Evolutionary conservation across 2,888 invertebrate genomes (phyloP).

Genomic region (Papilio demoleus): DNA sequence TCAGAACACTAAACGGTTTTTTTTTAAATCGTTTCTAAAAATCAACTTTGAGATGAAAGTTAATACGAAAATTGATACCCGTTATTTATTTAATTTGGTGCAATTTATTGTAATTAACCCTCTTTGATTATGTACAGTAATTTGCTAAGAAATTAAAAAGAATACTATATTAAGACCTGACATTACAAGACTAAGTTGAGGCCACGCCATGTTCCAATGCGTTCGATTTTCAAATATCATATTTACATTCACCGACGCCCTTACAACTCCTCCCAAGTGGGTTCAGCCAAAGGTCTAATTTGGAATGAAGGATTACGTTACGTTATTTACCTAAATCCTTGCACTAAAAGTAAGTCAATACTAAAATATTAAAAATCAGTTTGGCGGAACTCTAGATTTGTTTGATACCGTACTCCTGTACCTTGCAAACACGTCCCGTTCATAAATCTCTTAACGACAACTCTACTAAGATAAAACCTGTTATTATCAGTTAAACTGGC

Average conservation of each 20-base stretch:
- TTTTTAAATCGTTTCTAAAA: conserved; percentile 1
- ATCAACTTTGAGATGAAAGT: not conserved
- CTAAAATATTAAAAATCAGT: not conserved
- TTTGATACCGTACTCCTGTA: not conserved
- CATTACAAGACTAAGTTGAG: too few species aligned
- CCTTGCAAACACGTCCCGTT: not conserved
- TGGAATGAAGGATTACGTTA: not conserved
- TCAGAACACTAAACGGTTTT: not conserved
- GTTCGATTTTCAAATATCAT: too few species aligned
- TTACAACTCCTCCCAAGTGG: too few species aligned
- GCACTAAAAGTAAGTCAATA: not conserved
- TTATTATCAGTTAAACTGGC: conserved; percentile 10
- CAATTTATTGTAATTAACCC: too few species aligned
- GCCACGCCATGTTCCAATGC: too few species aligned
- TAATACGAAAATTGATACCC: not conserved
- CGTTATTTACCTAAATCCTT: too few species aligned
- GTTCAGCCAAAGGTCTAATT: too few species aligned
- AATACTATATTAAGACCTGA: too few species aligned
- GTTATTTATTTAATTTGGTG: too few species aligned
- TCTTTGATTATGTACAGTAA: too few species aligned
- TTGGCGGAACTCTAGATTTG: not conserved
- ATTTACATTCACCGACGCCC: too few species aligned
- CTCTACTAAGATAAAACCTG: conserved; percentile 9
- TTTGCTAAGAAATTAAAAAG: too few species aligned
- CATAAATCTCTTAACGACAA: conserved; percentile 24